Evolutionary conservation across 2,888 invertebrate species (phyloP).

Genomic region (Diachrysia chrysitis): DNA sequence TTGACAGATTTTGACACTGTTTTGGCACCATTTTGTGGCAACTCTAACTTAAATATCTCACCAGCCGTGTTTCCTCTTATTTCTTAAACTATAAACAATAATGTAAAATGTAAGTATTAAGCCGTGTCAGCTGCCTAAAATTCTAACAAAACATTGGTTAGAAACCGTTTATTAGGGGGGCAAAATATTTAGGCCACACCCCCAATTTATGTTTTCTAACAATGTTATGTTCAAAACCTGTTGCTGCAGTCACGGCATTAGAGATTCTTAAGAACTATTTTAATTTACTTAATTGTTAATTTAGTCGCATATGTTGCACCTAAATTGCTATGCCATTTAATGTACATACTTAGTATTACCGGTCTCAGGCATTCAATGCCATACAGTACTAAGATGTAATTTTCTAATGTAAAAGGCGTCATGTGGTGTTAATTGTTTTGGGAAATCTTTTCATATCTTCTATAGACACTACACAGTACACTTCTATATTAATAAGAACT

Average conservation of each 20-base stretch:
- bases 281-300: not conserved
- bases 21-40: not conserved
- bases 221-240: too few species aligned
- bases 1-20: not conserved
- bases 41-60: not conserved
- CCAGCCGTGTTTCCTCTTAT: not conserved
- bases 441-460: not conserved
- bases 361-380: not conserved
- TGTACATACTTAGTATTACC: not conserved
- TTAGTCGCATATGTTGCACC: not conserved
- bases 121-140: too few species aligned
- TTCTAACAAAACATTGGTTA: too few species aligned
- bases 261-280: conserved; percentile 2
- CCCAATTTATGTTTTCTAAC: too few species aligned
- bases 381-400: not conserved
- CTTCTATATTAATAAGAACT: not conserved
- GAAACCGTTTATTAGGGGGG: too few species aligned
- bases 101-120: not conserved
- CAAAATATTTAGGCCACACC: too few species aligned
- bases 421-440: not conserved
- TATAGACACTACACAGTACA: not conserved
- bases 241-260: too few species aligned
- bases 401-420: not conserved
- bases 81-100: not conserved
- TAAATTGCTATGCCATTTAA: not conserved